Conservation (phyloP, 1,140 invertebrate species). For the Macrosteles quadrilineatus region DNA sequence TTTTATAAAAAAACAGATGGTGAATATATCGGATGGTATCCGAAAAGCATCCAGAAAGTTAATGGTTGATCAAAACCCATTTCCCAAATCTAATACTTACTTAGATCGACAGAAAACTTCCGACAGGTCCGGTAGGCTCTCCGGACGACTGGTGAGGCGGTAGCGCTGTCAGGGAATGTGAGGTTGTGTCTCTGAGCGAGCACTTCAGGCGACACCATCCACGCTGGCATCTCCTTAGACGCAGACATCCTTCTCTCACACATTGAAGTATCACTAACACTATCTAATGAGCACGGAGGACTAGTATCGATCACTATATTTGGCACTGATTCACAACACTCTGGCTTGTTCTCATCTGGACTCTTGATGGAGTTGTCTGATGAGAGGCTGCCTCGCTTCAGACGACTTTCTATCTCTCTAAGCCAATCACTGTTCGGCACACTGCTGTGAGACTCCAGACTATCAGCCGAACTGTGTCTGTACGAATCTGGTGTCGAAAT, state of each 20-base stretch:
- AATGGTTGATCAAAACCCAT: too few relatives aligned
- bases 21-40: too few relatives aligned
- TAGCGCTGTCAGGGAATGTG: conserved; percentile 77
- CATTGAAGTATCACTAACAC: neutral
- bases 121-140: conserved; percentile 51
- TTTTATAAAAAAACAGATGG: too few relatives aligned
- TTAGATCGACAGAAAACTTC: conserved; percentile 83
- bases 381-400: neutral
- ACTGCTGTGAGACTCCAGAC: neutral
- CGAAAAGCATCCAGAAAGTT: too few relatives aligned
- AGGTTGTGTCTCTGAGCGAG: conserved; percentile 82
- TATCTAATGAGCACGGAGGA: neutral
- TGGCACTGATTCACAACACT: neutral
- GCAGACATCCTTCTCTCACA: neutral
- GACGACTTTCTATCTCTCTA: conserved; percentile 41
- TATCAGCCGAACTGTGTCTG: conserved; percentile 4
- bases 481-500: neutral
- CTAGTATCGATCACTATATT: neutral
- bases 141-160: conserved; percentile 67
- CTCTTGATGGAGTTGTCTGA: neutral
- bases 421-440: conserved; percentile 6
- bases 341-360: neutral
- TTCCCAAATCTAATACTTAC: too few relatives aligned
- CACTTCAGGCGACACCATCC: conserved; percentile 79
- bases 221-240: conserved; percentile 56